A percentile compares a stretch with the other conserved stretches of the same genome.
Conservation (phyloP, 2,888 invertebrate genomes). For the Xanthia togata region DNA sequence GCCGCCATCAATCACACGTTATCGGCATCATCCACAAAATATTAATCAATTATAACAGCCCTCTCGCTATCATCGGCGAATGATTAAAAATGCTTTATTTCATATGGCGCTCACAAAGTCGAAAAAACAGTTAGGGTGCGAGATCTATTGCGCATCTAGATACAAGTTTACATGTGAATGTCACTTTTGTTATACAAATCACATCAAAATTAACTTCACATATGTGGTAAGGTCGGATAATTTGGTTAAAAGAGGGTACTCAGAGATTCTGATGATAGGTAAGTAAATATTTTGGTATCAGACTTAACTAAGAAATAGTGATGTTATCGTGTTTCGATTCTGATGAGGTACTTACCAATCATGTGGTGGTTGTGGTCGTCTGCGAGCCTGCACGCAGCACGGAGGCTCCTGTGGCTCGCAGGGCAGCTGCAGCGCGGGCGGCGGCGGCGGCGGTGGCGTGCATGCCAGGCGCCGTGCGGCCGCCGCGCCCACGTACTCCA, state of each 20-base stretch:
- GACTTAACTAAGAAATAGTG: background rate
- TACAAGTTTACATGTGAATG: conserved; percentile 10
- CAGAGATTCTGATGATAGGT: conserved; percentile 1
- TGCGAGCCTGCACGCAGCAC: conserved; percentile 90
- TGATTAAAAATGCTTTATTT: conserved; percentile 77
- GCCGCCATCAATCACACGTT: conserved; percentile 86
- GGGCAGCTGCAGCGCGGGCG: conserved; percentile 87
- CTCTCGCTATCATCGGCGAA: conserved; percentile 75
- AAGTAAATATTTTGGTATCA: conserved; percentile 5
- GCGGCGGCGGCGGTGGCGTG: conserved; percentile 88
- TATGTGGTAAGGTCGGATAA: background rate
- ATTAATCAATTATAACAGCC: conserved; percentile 85
- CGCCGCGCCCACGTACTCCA: conserved; percentile 92
- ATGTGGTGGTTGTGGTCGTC: conserved; percentile 90
- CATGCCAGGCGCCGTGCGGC: conserved; percentile 91
- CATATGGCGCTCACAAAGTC: conserved; percentile 38
- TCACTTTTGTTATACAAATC: conserved; percentile 13
- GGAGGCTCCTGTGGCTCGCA: conserved; percentile 88
- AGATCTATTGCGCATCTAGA: conserved; percentile 44
- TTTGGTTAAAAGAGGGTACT: conserved; percentile 14
- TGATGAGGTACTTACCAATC: conserved; percentile 88
- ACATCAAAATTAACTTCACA: background rate
- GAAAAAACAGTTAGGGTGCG: conserved; percentile 40
- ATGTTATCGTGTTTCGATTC: conserved; percentile 9
- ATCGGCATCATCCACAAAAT: conserved; percentile 85